Conservation (phyloP, 2,113 vertebrate species). For the Sterna hirundo region DNA sequence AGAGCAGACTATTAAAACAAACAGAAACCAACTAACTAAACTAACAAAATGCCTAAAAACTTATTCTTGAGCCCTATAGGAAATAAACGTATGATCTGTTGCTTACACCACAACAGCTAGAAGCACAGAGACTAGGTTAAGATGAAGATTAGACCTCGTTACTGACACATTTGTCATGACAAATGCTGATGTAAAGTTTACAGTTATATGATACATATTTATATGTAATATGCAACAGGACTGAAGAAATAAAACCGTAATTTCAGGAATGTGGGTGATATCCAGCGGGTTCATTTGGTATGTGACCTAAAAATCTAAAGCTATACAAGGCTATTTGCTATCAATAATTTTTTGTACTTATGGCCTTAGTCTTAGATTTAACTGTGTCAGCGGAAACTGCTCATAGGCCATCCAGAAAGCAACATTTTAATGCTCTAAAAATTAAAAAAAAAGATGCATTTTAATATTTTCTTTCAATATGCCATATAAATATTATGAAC, state of each 20-base stretch:
- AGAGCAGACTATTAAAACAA: neutral
- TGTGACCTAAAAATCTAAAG: neutral
- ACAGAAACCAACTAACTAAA: fast-evolving
- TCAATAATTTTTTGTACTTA: neutral
- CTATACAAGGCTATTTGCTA: neutral
- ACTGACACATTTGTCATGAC: neutral
- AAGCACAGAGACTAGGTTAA: neutral
- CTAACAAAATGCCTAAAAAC: fast-evolving
- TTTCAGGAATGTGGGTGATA: neutral
- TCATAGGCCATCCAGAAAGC: neutral
- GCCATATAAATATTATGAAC: neutral
- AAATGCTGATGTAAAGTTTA: neutral
- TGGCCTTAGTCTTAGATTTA: neutral
- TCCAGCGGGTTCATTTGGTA: neutral
- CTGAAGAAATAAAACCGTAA: neutral
- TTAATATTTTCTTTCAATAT: neutral
- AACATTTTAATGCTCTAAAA: neutral
- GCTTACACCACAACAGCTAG: neutral
- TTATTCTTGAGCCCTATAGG: neutral
- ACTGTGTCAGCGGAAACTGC: neutral
- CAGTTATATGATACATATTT: neutral
- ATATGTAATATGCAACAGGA: neutral
- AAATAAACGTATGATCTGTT: neutral
- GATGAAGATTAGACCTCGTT: neutral
- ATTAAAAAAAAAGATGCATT: fast-evolving